Conservation (phyloP, 2,113 vertebrate species). For the Athene cunicularia region DNA sequence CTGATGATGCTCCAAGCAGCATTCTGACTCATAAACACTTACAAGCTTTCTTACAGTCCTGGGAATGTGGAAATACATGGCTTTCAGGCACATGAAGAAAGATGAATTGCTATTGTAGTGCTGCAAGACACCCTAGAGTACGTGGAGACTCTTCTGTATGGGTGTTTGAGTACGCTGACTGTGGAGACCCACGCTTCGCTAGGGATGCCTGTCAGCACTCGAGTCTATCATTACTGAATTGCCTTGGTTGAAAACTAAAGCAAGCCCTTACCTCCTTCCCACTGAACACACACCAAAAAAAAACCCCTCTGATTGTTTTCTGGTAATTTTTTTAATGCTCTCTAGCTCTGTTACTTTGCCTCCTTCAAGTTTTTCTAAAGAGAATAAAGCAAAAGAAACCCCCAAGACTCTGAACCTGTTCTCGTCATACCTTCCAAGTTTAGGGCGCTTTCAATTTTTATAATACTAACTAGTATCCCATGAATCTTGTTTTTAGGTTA, state of each 20-base stretch:
- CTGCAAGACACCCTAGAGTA: accelerated
- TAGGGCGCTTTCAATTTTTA: not conserved
- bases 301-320: accelerated
- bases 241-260: not conserved
- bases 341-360: not conserved
- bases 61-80: not conserved
- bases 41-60: not conserved
- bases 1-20: not conserved
- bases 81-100: not conserved
- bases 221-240: not conserved
- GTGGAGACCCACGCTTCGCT: accelerated
- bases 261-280: not conserved
- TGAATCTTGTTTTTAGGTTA: not conserved
- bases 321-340: not conserved
- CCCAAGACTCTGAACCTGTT: not conserved
- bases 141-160: accelerated
- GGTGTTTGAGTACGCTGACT: not conserved
- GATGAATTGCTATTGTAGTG: not conserved
- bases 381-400: not conserved
- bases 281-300: not conserved
- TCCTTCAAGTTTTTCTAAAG: not conserved
- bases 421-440: not conserved
- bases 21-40: not conserved
- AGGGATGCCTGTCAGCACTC: accelerated
- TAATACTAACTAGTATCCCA: not conserved